Percentiles rank a stretch among this genome's conserved stretches.
Conservation (phyloP, 1,140 invertebrate genomes). For the Wiebesia pumilae region DNA sequence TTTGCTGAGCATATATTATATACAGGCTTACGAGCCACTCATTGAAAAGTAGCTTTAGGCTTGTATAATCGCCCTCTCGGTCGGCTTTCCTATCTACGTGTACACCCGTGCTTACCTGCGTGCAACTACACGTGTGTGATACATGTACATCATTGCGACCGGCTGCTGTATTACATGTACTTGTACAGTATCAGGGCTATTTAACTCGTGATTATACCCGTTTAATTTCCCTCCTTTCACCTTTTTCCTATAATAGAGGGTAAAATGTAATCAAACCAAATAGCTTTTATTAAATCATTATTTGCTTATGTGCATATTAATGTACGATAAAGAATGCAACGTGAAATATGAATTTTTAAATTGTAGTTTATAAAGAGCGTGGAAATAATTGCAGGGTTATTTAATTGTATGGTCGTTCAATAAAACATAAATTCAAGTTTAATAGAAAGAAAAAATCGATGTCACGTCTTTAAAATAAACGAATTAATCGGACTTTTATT, state of each 20-base stretch:
- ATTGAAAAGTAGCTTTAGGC: background rate
- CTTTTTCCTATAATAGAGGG: background rate
- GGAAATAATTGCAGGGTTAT: no score
- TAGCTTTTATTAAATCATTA: background rate
- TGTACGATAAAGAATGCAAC: no score
- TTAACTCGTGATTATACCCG: background rate
- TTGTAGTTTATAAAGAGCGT: no score
- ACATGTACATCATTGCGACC: background rate
- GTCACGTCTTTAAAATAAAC: no score
- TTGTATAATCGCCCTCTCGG: background rate
- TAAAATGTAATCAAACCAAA: background rate
- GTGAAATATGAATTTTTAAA: no score
- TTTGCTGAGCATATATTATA: background rate
- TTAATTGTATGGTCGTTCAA: no score
- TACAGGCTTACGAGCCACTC: background rate
- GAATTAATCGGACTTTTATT: no score
- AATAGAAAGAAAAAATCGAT: no score
- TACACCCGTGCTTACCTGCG: background rate
- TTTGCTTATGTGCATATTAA: no score
- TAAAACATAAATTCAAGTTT: no score
- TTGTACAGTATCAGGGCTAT: background rate
- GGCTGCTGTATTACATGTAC: background rate
- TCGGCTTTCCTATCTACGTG: background rate
- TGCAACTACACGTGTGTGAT: background rate
- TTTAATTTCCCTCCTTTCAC: background rate